Percentiles rank a stretch among this genome's conserved stretches.
Evolutionary conservation across 2,888 invertebrate genomes (phyloP).

Genomic region (Nephrotoma guestfalica): DNA sequence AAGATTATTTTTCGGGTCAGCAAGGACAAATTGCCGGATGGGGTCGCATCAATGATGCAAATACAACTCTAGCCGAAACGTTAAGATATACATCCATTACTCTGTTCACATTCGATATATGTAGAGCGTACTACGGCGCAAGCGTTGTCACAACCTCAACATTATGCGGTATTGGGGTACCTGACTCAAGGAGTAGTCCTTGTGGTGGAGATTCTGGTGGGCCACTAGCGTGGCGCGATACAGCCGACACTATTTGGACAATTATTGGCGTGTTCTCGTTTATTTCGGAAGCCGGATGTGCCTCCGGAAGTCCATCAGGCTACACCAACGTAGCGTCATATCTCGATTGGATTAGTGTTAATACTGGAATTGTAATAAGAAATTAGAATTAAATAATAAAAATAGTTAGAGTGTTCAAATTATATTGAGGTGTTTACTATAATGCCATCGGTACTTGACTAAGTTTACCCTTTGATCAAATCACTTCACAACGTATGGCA

Average conservation of each 20-base stretch:
- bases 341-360: slow-evolving; percentile 13
- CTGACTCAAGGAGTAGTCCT: slow-evolving; percentile 9
- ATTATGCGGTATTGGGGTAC: slow-evolving; percentile 11
- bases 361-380: slow-evolving; percentile 8
- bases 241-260: slow-evolving; percentile 4
- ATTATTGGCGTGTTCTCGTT: slow-evolving; percentile 15
- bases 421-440: too few species aligned
- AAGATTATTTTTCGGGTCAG: neutral
- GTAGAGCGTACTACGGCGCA: slow-evolving; percentile 10
- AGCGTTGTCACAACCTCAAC: slow-evolving; percentile 11
- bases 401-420: too few species aligned
- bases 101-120: slow-evolving; percentile 11
- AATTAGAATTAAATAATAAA: neutral
- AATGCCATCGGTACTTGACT: neutral
- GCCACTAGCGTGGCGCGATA: slow-evolving; percentile 11
- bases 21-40: neutral
- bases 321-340: slow-evolving; percentile 12
- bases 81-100: slow-evolving; percentile 4
- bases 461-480: neutral
- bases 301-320: slow-evolving; percentile 13
- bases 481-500: neutral
- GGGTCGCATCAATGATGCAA: neutral
- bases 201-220: slow-evolving; percentile 14
- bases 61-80: neutral
- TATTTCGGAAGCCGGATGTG: slow-evolving; percentile 12